Evolutionary conservation across 2,888 invertebrate species (phyloP).

Genomic region (Horisme vitalbata): DNA sequence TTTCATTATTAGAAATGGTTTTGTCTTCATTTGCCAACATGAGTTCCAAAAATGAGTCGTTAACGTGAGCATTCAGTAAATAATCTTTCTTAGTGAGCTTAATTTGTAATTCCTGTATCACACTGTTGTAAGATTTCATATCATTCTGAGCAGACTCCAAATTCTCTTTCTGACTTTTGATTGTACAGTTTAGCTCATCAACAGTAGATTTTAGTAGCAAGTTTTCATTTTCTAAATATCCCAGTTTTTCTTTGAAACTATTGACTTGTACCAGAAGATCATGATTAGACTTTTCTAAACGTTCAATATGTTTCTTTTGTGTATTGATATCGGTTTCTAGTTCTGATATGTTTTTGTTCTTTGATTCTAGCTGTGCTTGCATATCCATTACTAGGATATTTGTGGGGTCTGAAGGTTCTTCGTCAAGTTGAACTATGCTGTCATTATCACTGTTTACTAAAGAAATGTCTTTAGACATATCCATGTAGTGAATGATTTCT

Average conservation of each 20-base stretch:
- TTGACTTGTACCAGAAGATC: slow-evolving; percentile 49
- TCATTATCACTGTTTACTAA: slow-evolving; percentile 63
- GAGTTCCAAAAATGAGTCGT: slow-evolving; percentile 50
- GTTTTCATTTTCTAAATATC: slow-evolving; percentile 55
- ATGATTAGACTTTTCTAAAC: slow-evolving; percentile 52
- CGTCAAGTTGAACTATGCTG: slow-evolving; percentile 44
- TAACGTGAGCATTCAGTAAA: slow-evolving; percentile 39
- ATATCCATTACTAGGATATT: slow-evolving; percentile 45
- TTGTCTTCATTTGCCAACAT: slow-evolving; percentile 66
- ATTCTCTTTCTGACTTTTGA: slow-evolving; percentile 54
- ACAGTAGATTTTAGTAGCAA: slow-evolving; percentile 52
- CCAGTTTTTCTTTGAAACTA: slow-evolving; percentile 50
- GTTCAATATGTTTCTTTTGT: slow-evolving; percentile 52
- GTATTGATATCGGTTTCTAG: slow-evolving; percentile 52
- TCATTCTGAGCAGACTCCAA: slow-evolving; percentile 52
- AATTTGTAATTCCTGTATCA: slow-evolving; percentile 61
- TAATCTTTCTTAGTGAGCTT: slow-evolving; percentile 51
- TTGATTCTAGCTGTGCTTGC: slow-evolving; percentile 49
- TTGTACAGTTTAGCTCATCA: slow-evolving; percentile 55
- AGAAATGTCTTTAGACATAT: slow-evolving; percentile 63
- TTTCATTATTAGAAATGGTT: slow-evolving; percentile 67
- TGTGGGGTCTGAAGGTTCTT: slow-evolving; percentile 36
- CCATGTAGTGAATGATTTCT: slow-evolving; percentile 52
- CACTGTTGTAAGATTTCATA: slow-evolving; percentile 55
- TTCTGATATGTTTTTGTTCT: slow-evolving; percentile 51